Base-by-base conservation (phyloP, 1,140 invertebrate species). In the Cherax destructor region DNA sequence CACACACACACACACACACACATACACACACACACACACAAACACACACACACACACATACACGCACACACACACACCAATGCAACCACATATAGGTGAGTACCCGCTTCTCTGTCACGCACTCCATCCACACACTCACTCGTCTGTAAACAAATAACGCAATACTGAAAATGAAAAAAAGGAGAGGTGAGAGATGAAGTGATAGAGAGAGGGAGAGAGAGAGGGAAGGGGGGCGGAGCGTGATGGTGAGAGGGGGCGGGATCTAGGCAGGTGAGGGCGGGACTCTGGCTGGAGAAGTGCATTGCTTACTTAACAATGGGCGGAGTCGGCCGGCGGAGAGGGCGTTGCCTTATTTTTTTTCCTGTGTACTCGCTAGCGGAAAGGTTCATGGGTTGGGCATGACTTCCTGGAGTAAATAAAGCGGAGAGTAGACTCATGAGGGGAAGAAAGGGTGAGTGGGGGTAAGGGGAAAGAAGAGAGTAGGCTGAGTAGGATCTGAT, bases 351-450 rank as follows among this genome's bases (percentile, higher is more conserved):
- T 74, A 56, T 24, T 50, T n/a, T 21, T 69, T 77, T 86, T 41
- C 30, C 30, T 41, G 30, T 41, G 30, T 41, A 41, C 30, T 41
- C 41, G 61, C 83, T n/a, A n/a, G 41, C 83, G 65, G 80, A 61
- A 83, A 83, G 80, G 80, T 50, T 59, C 61, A 61, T 83, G 56
- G 84, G 69, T 86, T 77, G 84, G 84, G 84, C 84, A 86, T 86
- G 84, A 86, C 84, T 86, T 86, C 84, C 84, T 86, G 84, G 84
- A 86, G 72, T 86, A 86, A 77, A 86, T 86, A 86, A 86, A 86
- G 84, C 78, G 72, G 30, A 52, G 7, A 56, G 69, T 21, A 86
- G 84, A 59, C 52, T 83, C 7, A 50, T 76, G 86, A 50, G 56
- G 61, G 21, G 85, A 56, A n/a, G 24, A 52, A 41, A 41, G 72